Conservation (phyloP, 2,113 vertebrate species). For the Thamnophis sirtalis region DNA sequence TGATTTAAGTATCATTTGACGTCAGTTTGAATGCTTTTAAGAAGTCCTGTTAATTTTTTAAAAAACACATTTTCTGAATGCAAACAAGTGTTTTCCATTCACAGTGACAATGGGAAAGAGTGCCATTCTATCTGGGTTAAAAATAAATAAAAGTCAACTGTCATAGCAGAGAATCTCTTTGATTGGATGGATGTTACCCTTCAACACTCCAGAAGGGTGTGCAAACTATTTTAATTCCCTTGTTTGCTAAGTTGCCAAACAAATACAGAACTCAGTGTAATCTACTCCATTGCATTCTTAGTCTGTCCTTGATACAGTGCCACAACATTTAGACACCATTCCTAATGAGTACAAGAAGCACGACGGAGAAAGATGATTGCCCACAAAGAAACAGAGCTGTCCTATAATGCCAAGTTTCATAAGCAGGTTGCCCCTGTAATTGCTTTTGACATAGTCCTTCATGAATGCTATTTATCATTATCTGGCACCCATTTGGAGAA, state of each 20-base stretch:
- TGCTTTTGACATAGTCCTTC: slow-evolving; percentile 45
- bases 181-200: background rate
- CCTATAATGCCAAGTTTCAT: slow-evolving; percentile 38
- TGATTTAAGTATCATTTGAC: slow-evolving; percentile 66
- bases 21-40: slow-evolving; percentile 56
- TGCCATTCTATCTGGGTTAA: background rate
- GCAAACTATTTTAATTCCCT: slow-evolving; percentile 29
- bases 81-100: slow-evolving; percentile 18
- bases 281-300: slow-evolving; percentile 1
- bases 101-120: slow-evolving; percentile 17
- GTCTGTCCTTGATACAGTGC: slow-evolving; percentile 19
- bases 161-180: background rate
- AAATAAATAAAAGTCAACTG: slow-evolving; percentile 11
- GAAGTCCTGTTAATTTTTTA: slow-evolving; percentile 65
- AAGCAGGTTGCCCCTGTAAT: slow-evolving; percentile 32
- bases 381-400: slow-evolving; percentile 18
- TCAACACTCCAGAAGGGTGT: background rate
- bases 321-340: slow-evolving; percentile 29
- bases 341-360: slow-evolving; percentile 43
- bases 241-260: slow-evolving; percentile 32
- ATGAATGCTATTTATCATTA: background rate
- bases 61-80: slow-evolving; percentile 48
- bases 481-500: slow-evolving; percentile 21
- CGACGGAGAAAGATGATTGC: slow-evolving; percentile 14
- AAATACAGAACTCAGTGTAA: slow-evolving; percentile 35